phyloP scores from a whole-genome alignment of 2,797 vertebrate genomes.

The Siniperca undulata region DNA sequence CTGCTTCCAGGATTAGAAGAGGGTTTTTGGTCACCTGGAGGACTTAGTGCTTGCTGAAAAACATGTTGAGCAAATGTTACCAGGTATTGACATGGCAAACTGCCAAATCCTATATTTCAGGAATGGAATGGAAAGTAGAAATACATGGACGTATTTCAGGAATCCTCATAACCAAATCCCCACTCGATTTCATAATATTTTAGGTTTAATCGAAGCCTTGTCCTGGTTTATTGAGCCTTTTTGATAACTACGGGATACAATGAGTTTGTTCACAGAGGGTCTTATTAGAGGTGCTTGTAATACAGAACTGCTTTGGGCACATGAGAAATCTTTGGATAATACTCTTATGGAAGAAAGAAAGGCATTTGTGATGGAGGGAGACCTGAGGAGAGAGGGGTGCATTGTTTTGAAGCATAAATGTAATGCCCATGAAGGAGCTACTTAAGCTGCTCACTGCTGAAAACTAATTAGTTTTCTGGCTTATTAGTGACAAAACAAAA shows the following conservation, averaged over 20 bases:
- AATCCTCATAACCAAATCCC: constrained; percentile 10
- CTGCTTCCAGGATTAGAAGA: constrained; percentile 31
- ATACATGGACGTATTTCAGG: constrained; percentile 8
- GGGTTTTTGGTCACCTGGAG: constrained; percentile 47
- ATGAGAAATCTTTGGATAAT: constrained; percentile 83
- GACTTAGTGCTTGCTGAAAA: constrained; percentile 36
- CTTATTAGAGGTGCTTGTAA: constrained; percentile 31
- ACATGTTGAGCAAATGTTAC: constrained; percentile 42
- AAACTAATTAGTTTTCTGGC: constrained; percentile 70
- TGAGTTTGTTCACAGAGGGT: constrained; percentile 32
- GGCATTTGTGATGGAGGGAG: constrained; percentile 68
- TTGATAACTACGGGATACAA: constrained; percentile 27
- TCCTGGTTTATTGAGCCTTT: constrained; percentile 11
- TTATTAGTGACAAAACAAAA: constrained; percentile 41
- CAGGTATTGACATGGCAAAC: not conserved
- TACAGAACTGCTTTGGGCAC: constrained; percentile 57
- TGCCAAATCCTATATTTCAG: constrained; percentile 19
- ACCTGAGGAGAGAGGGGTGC: constrained; percentile 23
- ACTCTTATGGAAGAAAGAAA: constrained; percentile 82
- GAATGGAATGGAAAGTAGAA: constrained; percentile 17
- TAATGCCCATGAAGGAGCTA: constrained; percentile 69
- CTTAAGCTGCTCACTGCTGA: constrained; percentile 70
- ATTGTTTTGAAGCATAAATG: constrained; percentile 66
- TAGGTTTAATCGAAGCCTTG: not conserved
- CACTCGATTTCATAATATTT: constrained; percentile 21